Evolutionary conservation across 2,113 vertebrate genomes (phyloP), one percentile per base, ranked within the genome.

Genomic region (Phodopus roborovskii): DNA sequence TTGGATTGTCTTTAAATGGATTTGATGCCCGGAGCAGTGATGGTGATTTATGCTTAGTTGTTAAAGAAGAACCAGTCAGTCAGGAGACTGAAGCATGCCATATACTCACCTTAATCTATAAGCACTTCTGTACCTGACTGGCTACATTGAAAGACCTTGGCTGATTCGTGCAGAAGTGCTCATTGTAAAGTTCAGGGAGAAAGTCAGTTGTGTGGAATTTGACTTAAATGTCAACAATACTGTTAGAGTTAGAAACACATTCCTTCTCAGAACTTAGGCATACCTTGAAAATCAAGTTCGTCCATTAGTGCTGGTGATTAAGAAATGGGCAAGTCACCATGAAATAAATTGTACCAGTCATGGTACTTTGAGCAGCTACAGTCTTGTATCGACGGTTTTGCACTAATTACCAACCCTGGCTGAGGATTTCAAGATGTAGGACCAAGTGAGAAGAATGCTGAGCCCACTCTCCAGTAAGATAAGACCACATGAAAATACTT

Each of bases 141-240:
- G 3, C 45, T 45, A 45, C 45, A 45, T 45, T 45, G 45, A 45
- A 45, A 45, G 45, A 45, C 6, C 45, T 45, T 6, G 6, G 45
- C 6, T 3, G 45, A 45, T 45, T 45, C 45, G 45, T 45, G 45
- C 45, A 45, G 45, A 45, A 45, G 45, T 45, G 45, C 45, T 6
- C 45, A 45, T 45, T 45, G 45, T 45, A 45, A 45, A 45, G 6
- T 45, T 45, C 45, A 45, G 45, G 45, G 45, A 45, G 3, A 45
- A 45, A 45, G 45, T 45, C 45, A 99, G 99, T 97, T 98, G 98
- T 96, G 98, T 99, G 98, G 99, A 99, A 98, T 99, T 99, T 97
- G 99, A 99, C 98, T 99, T 99, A 98, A 99, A 99, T 98, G 98
- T 99, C 98, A 99, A 99, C 98, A 99, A 99, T 98, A 98, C 99